These are phyloP conservation scores for Tenebrio molitor DNA, from an alignment of 1,140 invertebrate species.

Conservation along the genomic window DNA sequence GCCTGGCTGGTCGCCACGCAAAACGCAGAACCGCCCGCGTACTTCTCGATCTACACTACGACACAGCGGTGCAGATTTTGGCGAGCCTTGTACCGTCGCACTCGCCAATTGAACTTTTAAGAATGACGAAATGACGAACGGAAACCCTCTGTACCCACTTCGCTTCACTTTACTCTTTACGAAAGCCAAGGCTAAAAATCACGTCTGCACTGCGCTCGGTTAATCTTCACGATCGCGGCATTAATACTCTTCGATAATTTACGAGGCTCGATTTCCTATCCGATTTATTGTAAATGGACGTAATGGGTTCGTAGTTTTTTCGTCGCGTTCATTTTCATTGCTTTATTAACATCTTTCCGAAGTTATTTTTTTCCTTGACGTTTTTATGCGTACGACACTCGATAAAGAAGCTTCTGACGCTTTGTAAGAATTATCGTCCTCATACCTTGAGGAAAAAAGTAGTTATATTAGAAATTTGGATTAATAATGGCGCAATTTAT, in stretches of 20 bases:
- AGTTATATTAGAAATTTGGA: constrained; percentile 29
- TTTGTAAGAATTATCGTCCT: constrained; percentile 8
- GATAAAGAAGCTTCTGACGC: constrained; percentile 15
- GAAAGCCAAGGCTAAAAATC: constrained; percentile 14
- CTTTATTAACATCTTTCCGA: constrained; percentile 27
- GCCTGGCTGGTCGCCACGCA: too few species aligned
- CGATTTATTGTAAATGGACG: constrained; percentile 38
- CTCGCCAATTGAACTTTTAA: too few species aligned
- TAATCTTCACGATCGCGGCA: constrained; percentile 39
- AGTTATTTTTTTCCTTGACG: constrained; percentile 4
- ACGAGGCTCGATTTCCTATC: constrained; percentile 20
- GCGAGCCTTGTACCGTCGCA: too few species aligned
- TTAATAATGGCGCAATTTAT: constrained; percentile 26
- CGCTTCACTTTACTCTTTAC: not conserved
- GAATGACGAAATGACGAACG: too few species aligned
- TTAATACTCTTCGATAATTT: constrained; percentile 43
- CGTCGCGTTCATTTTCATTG: constrained; percentile 14
- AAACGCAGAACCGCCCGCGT: too few species aligned
- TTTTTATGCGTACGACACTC: constrained; percentile 10
- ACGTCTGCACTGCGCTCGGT: constrained; percentile 17
- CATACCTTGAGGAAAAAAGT: constrained; percentile 4
- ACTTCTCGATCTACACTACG: too few species aligned
- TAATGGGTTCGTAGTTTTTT: constrained; percentile 5
- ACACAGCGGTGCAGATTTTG: too few species aligned
- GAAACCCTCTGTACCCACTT: too few species aligned